These are phyloP conservation scores for Trichogramma evanescens DNA, from an alignment of 2,888 invertebrate genomes.

Conservation along the genomic window DNA sequence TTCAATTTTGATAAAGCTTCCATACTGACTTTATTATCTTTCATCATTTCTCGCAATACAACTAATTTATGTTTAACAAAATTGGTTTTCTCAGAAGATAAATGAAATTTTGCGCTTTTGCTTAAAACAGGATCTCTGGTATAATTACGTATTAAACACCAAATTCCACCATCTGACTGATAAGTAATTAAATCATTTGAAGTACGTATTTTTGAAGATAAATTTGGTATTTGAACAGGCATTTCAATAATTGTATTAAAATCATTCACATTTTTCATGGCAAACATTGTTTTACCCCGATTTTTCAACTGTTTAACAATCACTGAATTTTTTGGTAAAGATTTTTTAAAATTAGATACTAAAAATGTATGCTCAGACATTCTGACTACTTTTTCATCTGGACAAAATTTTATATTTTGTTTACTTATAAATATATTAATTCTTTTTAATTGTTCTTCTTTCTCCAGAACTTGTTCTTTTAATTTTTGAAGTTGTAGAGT, in stretches of 20 bases:
- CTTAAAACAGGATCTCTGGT: conserved; percentile 24
- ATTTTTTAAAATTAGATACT: conserved; percentile 27
- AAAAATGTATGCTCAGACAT: conserved; percentile 27
- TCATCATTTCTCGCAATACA: conserved; percentile 26
- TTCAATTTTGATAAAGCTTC: conserved; percentile 12
- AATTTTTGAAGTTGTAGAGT: conserved; percentile 27
- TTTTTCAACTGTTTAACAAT: conserved; percentile 28
- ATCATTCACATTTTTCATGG: conserved; percentile 30
- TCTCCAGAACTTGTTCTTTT: conserved; percentile 24
- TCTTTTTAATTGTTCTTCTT: conserved; percentile 31
- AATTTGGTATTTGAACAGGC: conserved; percentile 21
- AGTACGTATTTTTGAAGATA: conserved; percentile 17
- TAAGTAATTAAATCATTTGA: conserved; percentile 35
- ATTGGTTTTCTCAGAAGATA: conserved; percentile 22
- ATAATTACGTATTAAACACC: conserved; percentile 38
- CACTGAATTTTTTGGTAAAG: conserved; percentile 30
- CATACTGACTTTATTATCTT: conserved; percentile 27
- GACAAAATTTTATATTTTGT: conserved; percentile 24
- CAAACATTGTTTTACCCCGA: conserved; percentile 26
- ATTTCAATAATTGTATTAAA: conserved; percentile 30
- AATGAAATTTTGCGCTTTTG: conserved; percentile 17
- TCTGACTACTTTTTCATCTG: conserved; percentile 27
- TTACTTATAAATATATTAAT: conserved; percentile 37
- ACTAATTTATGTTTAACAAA: conserved; percentile 35
- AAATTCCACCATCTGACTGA: conserved; percentile 27